Evolutionary conservation across 1,140 invertebrate species (phyloP).

Genomic region (Drosophila littoralis): DNA sequence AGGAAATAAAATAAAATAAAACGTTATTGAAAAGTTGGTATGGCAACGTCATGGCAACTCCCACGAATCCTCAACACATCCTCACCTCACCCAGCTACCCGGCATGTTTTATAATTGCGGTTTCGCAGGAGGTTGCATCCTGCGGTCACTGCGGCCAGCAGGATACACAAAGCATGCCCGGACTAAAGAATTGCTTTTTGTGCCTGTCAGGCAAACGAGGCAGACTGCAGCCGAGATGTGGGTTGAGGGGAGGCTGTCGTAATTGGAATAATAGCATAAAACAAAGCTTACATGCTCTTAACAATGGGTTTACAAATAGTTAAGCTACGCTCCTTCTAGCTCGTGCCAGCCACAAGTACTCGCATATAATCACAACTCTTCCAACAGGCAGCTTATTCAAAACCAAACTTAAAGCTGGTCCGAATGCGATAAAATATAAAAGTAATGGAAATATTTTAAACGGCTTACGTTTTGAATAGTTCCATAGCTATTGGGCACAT

Average conservation of each 20-base stretch:
- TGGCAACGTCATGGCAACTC: conserved; percentile 19
- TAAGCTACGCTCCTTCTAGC: conserved; percentile 12
- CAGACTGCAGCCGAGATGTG: not conserved
- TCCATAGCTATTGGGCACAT: not conserved
- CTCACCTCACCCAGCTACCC: conserved; percentile 18
- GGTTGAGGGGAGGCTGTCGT: conserved; percentile 7
- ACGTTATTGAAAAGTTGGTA: conserved; percentile 67
- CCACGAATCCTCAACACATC: not conserved
- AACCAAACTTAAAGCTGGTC: conserved; percentile 5
- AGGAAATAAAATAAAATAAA: conserved; percentile 41
- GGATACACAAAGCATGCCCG: conserved; percentile 41
- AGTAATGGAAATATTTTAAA: not conserved
- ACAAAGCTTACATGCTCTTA: conserved; percentile 42
- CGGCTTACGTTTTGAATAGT: not conserved
- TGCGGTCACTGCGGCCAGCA: conserved; percentile 70
- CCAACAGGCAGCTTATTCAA: conserved; percentile 10
- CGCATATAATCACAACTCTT: conserved; percentile 14
- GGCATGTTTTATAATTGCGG: conserved; percentile 75
- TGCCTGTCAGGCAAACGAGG: conserved; percentile 18
- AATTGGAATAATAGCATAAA: conserved; percentile 52
- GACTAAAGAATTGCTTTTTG: conserved; percentile 49
- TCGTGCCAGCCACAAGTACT: conserved; percentile 8
- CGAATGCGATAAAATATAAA: not conserved
- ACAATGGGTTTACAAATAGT: conserved; percentile 44
- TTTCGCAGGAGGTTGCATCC: conserved; percentile 68